These are phyloP conservation scores for Trinorchestia longiramus DNA, from an alignment of 1,140 invertebrate species.

Conservation along the genomic window DNA sequence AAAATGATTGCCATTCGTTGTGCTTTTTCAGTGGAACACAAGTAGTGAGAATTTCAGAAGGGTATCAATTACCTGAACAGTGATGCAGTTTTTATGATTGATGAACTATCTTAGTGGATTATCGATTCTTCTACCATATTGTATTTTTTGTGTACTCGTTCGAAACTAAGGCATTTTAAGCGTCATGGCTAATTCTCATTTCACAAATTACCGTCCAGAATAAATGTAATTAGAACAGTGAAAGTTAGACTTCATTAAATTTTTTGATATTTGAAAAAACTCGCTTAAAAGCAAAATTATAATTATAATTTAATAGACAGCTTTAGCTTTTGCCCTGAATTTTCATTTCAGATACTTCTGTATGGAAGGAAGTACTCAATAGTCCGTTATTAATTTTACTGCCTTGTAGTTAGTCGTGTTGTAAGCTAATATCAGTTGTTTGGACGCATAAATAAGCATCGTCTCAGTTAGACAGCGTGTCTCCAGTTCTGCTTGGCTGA, in stretches of 20 bases:
- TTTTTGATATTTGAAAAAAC: neutral
- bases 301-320: neutral
- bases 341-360: neutral
- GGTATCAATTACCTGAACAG: neutral
- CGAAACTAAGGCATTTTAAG: neutral
- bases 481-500: too few species aligned
- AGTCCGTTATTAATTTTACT: neutral
- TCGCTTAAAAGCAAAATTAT: neutral
- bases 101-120: neutral
- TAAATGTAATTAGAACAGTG: neutral
- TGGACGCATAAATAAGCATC: neutral
- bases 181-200: neutral
- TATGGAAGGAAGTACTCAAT: neutral
- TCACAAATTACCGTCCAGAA: neutral
- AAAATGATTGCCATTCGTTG: neutral
- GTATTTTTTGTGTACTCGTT: neutral
- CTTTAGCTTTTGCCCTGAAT: neutral
- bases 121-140: neutral
- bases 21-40: neutral
- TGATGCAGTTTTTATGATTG: neutral
- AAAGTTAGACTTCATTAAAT: neutral
- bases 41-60: neutral
- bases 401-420: neutral
- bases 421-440: neutral
- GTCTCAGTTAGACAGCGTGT: neutral